phyloP scores from a whole-genome alignment of 2,888 invertebrate genomes.

The Fragum whitleyi region DNA sequence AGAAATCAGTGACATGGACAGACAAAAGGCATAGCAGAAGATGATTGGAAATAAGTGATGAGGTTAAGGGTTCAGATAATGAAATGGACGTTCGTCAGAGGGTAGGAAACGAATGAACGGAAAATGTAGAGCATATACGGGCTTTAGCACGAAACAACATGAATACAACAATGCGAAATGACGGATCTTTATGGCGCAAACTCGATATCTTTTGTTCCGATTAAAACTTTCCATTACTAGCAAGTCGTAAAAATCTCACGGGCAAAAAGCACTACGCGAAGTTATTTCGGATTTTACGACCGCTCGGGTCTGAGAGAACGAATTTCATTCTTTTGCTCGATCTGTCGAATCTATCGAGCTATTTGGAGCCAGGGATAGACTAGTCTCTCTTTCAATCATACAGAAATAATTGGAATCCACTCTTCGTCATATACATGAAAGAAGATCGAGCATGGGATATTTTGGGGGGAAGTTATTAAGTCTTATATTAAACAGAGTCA shows the following conservation, averaged over 20 bases:
- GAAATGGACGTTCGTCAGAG: conserved; percentile 1
- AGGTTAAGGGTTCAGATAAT: not conserved
- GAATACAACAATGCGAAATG: conserved; percentile 8
- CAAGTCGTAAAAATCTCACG: conserved; percentile 28
- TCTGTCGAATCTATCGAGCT: conserved; percentile 25
- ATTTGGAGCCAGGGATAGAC: conserved; percentile 5
- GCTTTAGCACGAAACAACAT: conserved; percentile 6
- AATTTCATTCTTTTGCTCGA: conserved; percentile 19
- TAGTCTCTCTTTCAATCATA: conserved; percentile 16
- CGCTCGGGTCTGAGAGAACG: conserved; percentile 9
- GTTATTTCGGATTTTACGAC: conserved; percentile 29
- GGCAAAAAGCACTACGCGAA: conserved; percentile 27
- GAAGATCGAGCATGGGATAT: too few relatives aligned
- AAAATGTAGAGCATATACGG: conserved; percentile 4
- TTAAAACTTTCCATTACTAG: conserved; percentile 31
- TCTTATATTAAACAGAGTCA: too few relatives aligned
- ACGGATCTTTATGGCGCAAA: conserved; percentile 22
- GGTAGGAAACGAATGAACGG: not conserved
- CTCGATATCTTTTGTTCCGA: conserved; percentile 33
- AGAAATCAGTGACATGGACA: too few relatives aligned
- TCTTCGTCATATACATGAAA: too few relatives aligned
- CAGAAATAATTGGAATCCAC: conserved; percentile 16
- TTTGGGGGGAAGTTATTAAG: too few relatives aligned
- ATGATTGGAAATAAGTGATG: not conserved
- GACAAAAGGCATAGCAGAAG: too few relatives aligned